Evolutionary conservation across 2,797 vertebrate species (phyloP).

Genomic region (Caiman crocodilus): DNA sequence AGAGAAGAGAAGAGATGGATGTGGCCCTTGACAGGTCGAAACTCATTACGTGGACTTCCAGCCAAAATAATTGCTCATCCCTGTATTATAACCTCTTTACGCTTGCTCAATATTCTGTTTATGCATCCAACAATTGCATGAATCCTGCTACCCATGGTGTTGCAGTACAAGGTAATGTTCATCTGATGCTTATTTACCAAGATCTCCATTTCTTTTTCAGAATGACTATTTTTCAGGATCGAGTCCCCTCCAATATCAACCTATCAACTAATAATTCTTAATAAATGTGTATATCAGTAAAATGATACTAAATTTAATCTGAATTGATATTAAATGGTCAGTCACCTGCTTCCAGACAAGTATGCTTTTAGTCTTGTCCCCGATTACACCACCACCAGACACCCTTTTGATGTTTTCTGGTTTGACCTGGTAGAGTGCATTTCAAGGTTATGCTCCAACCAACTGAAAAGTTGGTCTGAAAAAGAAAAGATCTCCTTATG

Average conservation of each 20-base stretch:
- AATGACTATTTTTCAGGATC: neutral
- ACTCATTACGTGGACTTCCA: no score
- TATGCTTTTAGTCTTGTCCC: neutral
- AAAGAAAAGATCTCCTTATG: rapidly evolving
- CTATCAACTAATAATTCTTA: neutral
- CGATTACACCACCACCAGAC: rapidly evolving
- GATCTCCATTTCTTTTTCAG: neutral
- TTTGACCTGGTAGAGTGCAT: rapidly evolving
- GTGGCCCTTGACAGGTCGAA: no score
- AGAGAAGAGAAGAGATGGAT: no score
- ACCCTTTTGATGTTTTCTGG: rapidly evolving
- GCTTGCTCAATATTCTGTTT: neutral
- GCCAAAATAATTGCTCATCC: no score
- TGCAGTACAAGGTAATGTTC: neutral
- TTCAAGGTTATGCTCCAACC: rapidly evolving
- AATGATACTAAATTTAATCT: neutral
- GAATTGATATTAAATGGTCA: neutral
- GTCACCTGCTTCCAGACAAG: rapidly evolving
- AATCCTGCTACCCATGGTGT: neutral
- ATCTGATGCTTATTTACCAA: neutral
- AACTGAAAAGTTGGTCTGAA: rapidly evolving
- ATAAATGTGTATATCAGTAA: neutral
- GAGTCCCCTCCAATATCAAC: neutral
- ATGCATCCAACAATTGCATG: neutral
- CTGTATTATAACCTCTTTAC: neutral